Evolutionary conservation across 2,797 vertebrate genomes (phyloP).

Genomic region (Anas georgica): DNA sequence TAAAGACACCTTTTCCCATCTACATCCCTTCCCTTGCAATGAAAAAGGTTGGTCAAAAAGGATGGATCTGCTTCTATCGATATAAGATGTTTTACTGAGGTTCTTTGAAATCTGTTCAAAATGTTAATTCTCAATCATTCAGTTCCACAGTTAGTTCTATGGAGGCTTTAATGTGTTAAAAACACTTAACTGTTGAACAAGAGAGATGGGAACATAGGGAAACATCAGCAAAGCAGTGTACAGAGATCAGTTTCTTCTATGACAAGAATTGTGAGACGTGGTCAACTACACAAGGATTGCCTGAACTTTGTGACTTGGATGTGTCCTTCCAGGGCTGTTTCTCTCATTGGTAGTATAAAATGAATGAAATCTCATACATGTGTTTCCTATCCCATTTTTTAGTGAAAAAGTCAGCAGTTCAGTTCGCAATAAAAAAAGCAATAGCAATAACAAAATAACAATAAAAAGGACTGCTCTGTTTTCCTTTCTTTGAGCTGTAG

Average conservation of each 20-base stretch:
- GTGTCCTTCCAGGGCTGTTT: background rate
- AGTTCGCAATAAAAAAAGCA: conserved; percentile 14
- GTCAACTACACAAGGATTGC: background rate
- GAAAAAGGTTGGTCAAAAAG: background rate
- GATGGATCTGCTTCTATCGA: background rate
- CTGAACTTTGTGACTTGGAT: background rate
- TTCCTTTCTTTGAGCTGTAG: background rate
- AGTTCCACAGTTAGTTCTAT: background rate
- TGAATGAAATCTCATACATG: background rate
- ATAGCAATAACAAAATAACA: background rate
- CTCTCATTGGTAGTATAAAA: background rate
- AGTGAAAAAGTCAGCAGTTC: background rate
- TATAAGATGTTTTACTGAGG: background rate
- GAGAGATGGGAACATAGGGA: background rate
- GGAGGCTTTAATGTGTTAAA: background rate
- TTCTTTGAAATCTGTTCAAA: background rate
- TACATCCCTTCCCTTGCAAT: background rate
- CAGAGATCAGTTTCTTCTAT: background rate
- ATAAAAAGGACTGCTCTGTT: background rate
- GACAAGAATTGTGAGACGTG: background rate
- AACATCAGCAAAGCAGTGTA: background rate
- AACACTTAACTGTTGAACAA: background rate
- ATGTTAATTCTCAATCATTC: background rate
- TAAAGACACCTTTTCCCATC: background rate
- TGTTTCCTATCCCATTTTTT: background rate